These are phyloP conservation scores for Stegodyphus mimosarum DNA, from an alignment of 1,140 invertebrate genomes.

Conservation along the genomic window DNA sequence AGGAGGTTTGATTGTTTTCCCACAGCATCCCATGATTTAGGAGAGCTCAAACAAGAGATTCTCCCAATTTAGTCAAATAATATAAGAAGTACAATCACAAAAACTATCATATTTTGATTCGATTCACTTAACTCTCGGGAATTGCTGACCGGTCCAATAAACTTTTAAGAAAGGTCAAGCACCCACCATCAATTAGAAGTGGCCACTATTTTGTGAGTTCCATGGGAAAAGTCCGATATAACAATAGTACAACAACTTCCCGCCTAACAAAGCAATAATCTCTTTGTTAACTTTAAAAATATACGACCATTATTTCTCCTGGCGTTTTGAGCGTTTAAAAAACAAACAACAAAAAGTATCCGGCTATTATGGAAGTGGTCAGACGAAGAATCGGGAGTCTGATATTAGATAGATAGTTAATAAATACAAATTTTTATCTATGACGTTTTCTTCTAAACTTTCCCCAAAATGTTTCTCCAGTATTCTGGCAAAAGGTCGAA, in stretches of 20 bases:
- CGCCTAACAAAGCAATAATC: slow-evolving; percentile 48
- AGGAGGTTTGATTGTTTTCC: background rate
- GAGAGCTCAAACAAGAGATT: background rate
- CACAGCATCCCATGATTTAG: background rate
- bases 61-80: slow-evolving; percentile 27
- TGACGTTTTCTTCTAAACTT: slow-evolving; percentile 32
- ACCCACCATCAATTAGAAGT: slow-evolving; percentile 48
- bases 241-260: slow-evolving; percentile 31
- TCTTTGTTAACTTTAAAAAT: slow-evolving; percentile 54
- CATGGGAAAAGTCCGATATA: slow-evolving; percentile 27
- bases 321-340: background rate
- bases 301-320: slow-evolving; percentile 24
- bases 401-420: slow-evolving; percentile 3
- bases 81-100: slow-evolving; percentile 26
- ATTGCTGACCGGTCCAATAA: background rate
- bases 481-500: background rate
- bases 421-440: slow-evolving; percentile 27
- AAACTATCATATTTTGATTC: slow-evolving; percentile 32
- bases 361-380: slow-evolving; percentile 35
- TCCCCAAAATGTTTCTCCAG: background rate
- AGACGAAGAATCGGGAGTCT: background rate
- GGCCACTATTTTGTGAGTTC: slow-evolving; percentile 42
- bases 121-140: background rate
- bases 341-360: slow-evolving; percentile 2
- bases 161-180: slow-evolving; percentile 45